Percentiles rank a stretch among this genome's conserved stretches.
phyloP scores from a whole-genome alignment of 2,888 invertebrate species.

The Lasioglossum morio region DNA sequence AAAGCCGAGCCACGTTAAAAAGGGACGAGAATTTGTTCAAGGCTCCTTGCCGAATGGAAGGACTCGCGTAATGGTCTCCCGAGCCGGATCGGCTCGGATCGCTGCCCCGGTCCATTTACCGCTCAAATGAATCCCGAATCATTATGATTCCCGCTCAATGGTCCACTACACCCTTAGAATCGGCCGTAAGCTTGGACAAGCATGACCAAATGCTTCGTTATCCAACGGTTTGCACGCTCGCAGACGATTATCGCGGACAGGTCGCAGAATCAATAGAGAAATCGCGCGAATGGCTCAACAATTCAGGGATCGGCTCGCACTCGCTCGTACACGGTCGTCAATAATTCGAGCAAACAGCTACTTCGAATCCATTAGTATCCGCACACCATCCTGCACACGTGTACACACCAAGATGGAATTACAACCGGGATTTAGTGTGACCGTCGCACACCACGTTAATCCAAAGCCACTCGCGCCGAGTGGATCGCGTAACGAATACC shows the following conservation, averaged over 20 bases:
- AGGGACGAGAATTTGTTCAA: conserved; percentile 17
- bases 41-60: conserved; percentile 10
- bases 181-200: neutral
- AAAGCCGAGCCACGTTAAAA: conserved; percentile 40
- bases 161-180: neutral
- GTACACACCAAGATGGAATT: conserved; percentile 29
- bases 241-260: neutral
- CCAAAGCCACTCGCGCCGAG: neutral
- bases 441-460: conserved; percentile 26
- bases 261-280: conserved; percentile 16
- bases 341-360: conserved; percentile 51
- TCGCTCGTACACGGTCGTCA: conserved; percentile 6
- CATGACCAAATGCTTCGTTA: neutral
- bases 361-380: conserved; percentile 55
- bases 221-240: neutral
- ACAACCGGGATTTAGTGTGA: conserved; percentile 26
- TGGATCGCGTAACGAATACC: conserved; percentile 29
- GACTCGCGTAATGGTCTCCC: conserved; percentile 4
- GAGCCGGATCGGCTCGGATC: neutral
- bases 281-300: neutral
- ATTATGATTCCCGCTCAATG: neutral
- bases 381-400: neutral
- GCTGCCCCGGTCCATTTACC: neutral
- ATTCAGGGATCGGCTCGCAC: conserved; percentile 10
- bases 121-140: conserved; percentile 12